Conservation (phyloP, 2,113 vertebrate genomes). For the Corythaixoides concolor region DNA sequence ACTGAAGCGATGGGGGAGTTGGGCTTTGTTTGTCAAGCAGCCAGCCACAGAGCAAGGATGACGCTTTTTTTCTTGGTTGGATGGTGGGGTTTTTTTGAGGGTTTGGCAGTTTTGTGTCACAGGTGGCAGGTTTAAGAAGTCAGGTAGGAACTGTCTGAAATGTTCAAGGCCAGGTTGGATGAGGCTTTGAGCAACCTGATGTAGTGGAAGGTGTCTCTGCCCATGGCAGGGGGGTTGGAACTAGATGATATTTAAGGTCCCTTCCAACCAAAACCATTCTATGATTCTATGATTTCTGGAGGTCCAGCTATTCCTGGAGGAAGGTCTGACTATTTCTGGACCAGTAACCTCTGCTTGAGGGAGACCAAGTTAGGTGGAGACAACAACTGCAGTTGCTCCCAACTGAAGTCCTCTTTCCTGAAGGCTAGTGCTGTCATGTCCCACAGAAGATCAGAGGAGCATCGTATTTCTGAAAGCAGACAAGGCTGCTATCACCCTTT, state of each 20-base stretch:
- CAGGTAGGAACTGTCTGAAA: neutral
- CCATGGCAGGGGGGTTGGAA: too few relatives aligned
- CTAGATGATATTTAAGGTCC: too few relatives aligned
- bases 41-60: neutral
- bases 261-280: too few relatives aligned
- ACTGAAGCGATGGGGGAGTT: neutral
- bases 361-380: neutral
- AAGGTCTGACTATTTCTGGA: neutral
- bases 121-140: neutral
- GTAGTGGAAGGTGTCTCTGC: too few relatives aligned
- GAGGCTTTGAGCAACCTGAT: too few relatives aligned
- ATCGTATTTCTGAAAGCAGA: neutral
- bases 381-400: neutral
- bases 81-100: neutral
- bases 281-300: too few relatives aligned
- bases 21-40: neutral
- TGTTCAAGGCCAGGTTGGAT: too few relatives aligned
- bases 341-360: neutral
- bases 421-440: neutral
- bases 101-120: neutral
- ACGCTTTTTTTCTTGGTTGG: fast-evolving
- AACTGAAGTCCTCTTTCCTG: neutral
- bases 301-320: too few relatives aligned
- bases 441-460: neutral
- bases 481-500: neutral